Percentiles rank a stretch among this genome's conserved stretches.
Conservation (phyloP, 2,797 vertebrate species). For the Anableps anableps region DNA sequence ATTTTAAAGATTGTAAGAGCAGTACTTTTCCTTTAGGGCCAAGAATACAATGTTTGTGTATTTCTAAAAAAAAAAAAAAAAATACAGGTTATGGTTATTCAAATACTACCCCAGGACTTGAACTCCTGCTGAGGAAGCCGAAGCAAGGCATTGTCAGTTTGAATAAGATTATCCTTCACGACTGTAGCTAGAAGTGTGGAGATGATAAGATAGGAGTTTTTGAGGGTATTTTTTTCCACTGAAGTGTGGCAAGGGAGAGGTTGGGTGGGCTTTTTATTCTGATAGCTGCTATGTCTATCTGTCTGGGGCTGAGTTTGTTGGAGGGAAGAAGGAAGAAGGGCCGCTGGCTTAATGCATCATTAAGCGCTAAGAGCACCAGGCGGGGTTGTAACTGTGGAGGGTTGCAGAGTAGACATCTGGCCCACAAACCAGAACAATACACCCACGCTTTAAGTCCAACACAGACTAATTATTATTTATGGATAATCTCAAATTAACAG, state of each 20-base stretch:
- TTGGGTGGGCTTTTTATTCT: background rate
- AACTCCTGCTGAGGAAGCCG: conserved; percentile 59
- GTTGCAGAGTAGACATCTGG: conserved; percentile 73
- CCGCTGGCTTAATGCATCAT: conserved; percentile 77
- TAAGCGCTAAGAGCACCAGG: conserved; percentile 75
- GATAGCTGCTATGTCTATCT: conserved; percentile 17
- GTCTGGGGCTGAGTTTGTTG: conserved; percentile 25
- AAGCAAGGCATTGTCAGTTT: conserved; percentile 69
- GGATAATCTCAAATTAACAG: conserved; percentile 36
- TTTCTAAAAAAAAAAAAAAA: conserved; percentile 45
- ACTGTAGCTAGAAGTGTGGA: conserved; percentile 36
- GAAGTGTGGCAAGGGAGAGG: conserved; percentile 45
- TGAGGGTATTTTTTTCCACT: conserved; percentile 35
- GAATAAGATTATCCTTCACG: conserved; percentile 69
- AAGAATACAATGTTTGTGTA: conserved; percentile 33
- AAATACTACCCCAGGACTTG: conserved; percentile 30
- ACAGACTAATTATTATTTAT: conserved; percentile 58
- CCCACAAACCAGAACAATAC: conserved; percentile 58
- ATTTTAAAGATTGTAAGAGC: conserved; percentile 10
- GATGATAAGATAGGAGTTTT: conserved; percentile 34
- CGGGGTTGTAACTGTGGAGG: conserved; percentile 49
- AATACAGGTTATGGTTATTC: conserved; percentile 64
- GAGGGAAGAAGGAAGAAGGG: conserved; percentile 37
- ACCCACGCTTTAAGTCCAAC: conserved; percentile 58
- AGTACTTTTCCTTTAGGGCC: conserved; percentile 32